These are phyloP conservation scores for Fratercula arctica DNA, from an alignment of 2,797 vertebrate genomes.

Conservation along the genomic window DNA sequence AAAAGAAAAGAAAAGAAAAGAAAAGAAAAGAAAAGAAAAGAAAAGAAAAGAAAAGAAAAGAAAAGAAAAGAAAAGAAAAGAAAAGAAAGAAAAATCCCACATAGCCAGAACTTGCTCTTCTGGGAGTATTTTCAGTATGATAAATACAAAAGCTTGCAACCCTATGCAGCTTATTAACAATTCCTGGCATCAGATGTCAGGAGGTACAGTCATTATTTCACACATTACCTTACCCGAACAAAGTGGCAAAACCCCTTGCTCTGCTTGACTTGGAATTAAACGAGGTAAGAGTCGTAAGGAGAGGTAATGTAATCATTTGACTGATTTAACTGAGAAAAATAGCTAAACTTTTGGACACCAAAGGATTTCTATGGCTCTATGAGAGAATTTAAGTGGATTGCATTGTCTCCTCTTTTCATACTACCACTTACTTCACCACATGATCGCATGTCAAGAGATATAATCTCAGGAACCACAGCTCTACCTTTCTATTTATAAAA, in stretches of 20 bases:
- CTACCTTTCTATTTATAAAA: background rate
- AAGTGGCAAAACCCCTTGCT: background rate
- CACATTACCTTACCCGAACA: background rate
- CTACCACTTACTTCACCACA: background rate
- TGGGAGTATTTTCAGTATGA: background rate
- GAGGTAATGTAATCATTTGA: background rate
- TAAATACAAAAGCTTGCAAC: background rate
- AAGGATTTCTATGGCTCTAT: background rate
- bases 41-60: no score
- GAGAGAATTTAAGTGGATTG: background rate
- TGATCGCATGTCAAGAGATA: background rate
- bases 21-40: no score
- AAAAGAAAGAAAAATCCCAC: rapidly evolving
- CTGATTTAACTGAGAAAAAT: background rate
- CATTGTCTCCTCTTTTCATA: background rate
- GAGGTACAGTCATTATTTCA: background rate
- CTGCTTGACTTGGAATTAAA: background rate
- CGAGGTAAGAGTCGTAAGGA: background rate
- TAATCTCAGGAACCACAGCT: background rate
- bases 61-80: no score
- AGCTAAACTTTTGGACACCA: background rate
- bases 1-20: no score
- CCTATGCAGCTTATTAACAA: background rate
- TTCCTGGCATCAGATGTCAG: background rate
- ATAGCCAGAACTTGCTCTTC: background rate